Base-by-base conservation (phyloP, 1,140 invertebrate species). In the Periplaneta americana region DNA sequence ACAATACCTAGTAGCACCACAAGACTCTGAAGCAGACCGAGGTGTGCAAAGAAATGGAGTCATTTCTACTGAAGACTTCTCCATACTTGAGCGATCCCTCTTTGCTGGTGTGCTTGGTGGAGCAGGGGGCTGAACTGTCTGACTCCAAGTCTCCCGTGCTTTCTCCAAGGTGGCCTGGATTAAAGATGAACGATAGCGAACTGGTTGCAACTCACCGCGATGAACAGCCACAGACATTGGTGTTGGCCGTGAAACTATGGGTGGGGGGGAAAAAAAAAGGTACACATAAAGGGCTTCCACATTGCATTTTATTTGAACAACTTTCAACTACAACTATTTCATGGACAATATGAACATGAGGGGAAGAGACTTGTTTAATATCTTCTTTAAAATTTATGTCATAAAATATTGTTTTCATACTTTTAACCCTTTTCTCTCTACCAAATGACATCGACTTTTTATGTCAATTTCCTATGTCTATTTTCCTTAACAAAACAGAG, bases 141-240 rank as follows among this genome's bases (percentile, higher is more conserved):
- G 36, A 31, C 34, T 80, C 83, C 83, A 84, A 18, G 80, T 84
- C 28, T 78, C 78, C 10, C 82, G 57, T 8, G 82, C 78, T 75
- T 83, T 79, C 34, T 83, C 80, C 34, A 83, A n/a, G 11, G 75
- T 80, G 11, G 75, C 75, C 48, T 81, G 81, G 39, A 84, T 82
- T 17, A 83, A 82, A 6, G 75, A 81, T 10, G 82, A 84, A 22
- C 34, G 66, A 32, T 32, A 66, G 74, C 36, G 75, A 32, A 37
- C 66, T 37, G 76, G 32, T 36, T 83, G 57, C 22, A 32, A 75
- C 1, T 78, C 39, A 3, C 79, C 81, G n/a, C 84, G 83, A 13
- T 85, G 85, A 4, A 89, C 85, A n/a, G 84, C 84, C 4, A 86
- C 87, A 15, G 88, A 89, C 83, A 89, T 82, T 15, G 88, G 88